Base-by-base conservation (phyloP, 2,888 invertebrate species). In the Drosophila lacicola region DNA sequence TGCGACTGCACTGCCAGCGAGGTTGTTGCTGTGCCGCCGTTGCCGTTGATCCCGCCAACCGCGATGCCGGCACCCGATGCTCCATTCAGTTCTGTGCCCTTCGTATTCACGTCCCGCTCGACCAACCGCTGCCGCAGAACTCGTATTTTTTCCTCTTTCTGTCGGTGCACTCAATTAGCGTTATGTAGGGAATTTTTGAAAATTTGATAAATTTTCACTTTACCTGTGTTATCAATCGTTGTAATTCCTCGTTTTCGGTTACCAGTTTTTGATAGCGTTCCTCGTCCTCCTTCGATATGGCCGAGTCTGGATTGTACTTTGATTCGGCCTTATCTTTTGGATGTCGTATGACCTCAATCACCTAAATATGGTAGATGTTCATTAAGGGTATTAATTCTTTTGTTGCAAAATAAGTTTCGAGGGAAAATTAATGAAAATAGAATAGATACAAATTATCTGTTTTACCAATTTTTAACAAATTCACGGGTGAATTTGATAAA, bases 181-280 rank as follows among this genome's bases (percentile, higher is more conserved):
- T 8, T 39, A 39, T 8, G 11, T 34, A n/a, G 9, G 0, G 37
- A 5, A 29, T 29, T 29, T 14, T 14, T 17, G 5, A 1, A 4
- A 37, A 6, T 11, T 17, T 9, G 17, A 2, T 41, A 1, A 9
- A 9, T 14, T 34, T 2, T 6, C n/a, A 0, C 0, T 6, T 92
- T 93, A 98, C 98, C 95, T 97, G 97, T 80, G 97, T 95, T 91
- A 99, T 98, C 83, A 98, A 96, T 93, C 96, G 96, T 93, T 98
- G 98, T 74, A 99, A 94, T 90, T 99, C 98, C 91, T 98, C 98
- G 93, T 99, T 99, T 93, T 99, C 99, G 73, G 95, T 95, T 63
- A 98, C 94, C 63, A 99, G 94, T 90, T 98, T 97, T 89, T 98
- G 96, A 92, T 98, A 98, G 74, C 96, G 95, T 92, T 99, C 98